Evolutionary conservation across 2,888 invertebrate genomes (phyloP), one percentile per base, ranked within the genome.

Genomic region (Chesias legatella): DNA sequence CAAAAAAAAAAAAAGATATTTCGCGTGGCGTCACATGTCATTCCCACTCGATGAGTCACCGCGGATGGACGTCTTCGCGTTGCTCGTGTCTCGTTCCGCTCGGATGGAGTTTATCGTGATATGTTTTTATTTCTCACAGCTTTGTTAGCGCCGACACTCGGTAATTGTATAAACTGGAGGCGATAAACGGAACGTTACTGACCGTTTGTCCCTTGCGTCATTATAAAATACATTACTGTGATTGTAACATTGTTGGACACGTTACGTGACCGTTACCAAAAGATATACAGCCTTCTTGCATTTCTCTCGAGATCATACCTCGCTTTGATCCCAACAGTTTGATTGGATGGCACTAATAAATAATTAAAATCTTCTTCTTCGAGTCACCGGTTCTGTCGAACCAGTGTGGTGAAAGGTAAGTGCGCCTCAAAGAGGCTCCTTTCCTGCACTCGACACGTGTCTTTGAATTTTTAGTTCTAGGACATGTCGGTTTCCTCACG

Each of bases 1-100:
- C 26, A 38, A 51, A 51, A 57, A 61, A 60, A 63, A 64, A 60
- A 59, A 21, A 32, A 30, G 20, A 37, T 37, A 53, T 56, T 65
- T 62, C 49, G 61, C 59, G 55, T n/a, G n/a, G 3, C 55, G 49
- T 53, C 53, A 54, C 50, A 58, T 66, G 69, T 74, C 76, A 78
- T 78, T 76, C 64, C 54, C 50, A 41, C 48, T 42, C 52, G 63
- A 64, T 79, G 78, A 78, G 61, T 80, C 80, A 81, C 48, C 43
- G 56, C 30, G 47, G 31, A 55, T 68, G 67, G 73, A 58, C 72
- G 67, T 66, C 56, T 73, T 48, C 47, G 45, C 38, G 44, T 52
- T 48, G 33, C 43, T 51, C 42, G 45, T 52, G 43, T 47, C 36
- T 42, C 43, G 51, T 53, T 63, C 51, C 49, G 58, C 46, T 56